Evolutionary conservation across 1,140 invertebrate species (phyloP), one percentile per base, ranked within the genome.

Genomic region (Wasmannia auropunctata): DNA sequence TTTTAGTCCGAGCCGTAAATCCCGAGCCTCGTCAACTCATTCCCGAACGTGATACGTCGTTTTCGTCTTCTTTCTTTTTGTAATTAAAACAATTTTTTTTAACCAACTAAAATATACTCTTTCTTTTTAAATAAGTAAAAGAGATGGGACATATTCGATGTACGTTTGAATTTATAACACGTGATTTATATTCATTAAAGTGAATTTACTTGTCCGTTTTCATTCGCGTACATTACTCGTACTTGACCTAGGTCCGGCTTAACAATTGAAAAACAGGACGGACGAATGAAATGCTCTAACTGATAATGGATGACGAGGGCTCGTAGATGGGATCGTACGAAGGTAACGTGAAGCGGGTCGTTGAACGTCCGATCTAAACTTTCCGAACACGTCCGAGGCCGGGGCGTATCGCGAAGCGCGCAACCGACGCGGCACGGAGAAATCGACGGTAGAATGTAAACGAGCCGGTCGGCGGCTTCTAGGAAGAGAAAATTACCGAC

Each of bases 401-500:
- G 40, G 51, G n/a, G 16, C 60, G 43, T 37, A 49, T 49, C 62
- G 70, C 69, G 43, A 40, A 69, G 19, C 60, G 54, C 56, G 58
- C 34, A 65, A 67, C 22, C 75, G 22, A 28, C 46, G 34, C 65
- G 58, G 34, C 19, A 31, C 31, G 83, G 28, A 70, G 25, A 86
- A 85, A 86, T 74, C 76, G 51, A 43, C 22, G 67, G 28, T 58
- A 37, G 75, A 81, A 86, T 80, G 56, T 76, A 86, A 89, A 88
- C n/a, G 76, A 86, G 75, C 51, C 40, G 62, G 72, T 80, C n/a
- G 75, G 62, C 46, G 49, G 75, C 46, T 89, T 86, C 85, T 34
- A 34, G 63, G 67, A 80, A 72, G 58, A 88, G 76, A 77, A 89
- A 89, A 87, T 84, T 65, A 65, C 31, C 54, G 49, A 34, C 86